Evolutionary conservation across 2,113 vertebrate species (phyloP).

Genomic region (Phaetusa simplex): DNA sequence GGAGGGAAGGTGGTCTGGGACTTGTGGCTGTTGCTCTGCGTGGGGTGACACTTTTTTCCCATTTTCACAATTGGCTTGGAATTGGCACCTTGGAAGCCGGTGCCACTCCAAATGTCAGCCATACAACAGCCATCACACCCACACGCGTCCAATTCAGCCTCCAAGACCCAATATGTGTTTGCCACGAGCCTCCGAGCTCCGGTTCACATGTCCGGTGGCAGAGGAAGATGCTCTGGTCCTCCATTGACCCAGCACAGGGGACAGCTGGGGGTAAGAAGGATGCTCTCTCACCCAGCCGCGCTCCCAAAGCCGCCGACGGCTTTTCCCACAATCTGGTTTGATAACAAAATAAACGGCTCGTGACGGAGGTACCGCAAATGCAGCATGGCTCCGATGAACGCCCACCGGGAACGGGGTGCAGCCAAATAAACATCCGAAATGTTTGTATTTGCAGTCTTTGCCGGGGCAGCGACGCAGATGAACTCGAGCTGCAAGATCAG

Average conservation of each 20-base stretch:
- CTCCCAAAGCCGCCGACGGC: fast-evolving
- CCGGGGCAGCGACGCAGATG: fast-evolving
- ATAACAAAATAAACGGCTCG: neutral
- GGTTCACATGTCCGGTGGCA: neutral
- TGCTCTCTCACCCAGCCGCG: fast-evolving
- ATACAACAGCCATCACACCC: neutral
- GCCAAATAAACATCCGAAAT: neutral
- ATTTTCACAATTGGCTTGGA: neutral
- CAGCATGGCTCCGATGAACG: fast-evolving
- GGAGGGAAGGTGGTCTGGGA: neutral
- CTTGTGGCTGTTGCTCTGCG: fast-evolving
- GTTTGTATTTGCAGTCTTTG: neutral
- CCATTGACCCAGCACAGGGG: fast-evolving
- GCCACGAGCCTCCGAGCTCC: neutral
- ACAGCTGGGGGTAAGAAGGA: neutral
- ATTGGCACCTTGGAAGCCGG: too few species aligned
- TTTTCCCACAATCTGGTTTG: neutral
- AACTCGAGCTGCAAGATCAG: neutral
- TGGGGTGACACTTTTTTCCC: neutral
- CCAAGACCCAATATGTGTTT: neutral
- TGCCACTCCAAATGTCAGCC: neutral
- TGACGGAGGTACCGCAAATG: neutral
- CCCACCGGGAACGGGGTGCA: neutral
- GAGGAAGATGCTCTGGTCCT: neutral
- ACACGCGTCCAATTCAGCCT: fast-evolving